phyloP scores from a whole-genome alignment of 1,140 invertebrate species.

The Glossosoma conforme region DNA sequence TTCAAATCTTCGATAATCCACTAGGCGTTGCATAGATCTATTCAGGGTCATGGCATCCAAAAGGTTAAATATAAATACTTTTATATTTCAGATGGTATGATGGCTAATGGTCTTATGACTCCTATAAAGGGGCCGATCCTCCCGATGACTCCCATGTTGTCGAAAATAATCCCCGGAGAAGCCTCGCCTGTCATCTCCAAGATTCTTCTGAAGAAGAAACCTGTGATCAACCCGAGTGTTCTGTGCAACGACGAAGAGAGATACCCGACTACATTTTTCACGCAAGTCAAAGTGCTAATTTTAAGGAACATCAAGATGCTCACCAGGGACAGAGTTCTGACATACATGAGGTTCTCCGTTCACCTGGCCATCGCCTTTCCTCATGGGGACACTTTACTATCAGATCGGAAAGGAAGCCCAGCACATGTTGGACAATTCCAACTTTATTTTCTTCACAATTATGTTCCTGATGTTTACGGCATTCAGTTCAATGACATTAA shows the following conservation, averaged over 20 bases:
- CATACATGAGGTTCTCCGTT: constrained; percentile 68
- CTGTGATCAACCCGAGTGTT: constrained; percentile 32
- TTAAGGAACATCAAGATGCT: constrained; percentile 57
- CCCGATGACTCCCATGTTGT: constrained; percentile 26
- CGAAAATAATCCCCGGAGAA: not conserved
- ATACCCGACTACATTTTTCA: constrained; percentile 60
- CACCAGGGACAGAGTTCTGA: constrained; percentile 59
- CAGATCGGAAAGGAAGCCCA: constrained; percentile 74
- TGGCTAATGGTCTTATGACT: constrained; percentile 37
- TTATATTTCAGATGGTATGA: constrained; percentile 36
- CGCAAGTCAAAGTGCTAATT: constrained; percentile 61
- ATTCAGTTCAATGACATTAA: constrained; percentile 79
- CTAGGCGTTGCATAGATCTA: too few relatives aligned
- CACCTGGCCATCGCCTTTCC: constrained; percentile 70
- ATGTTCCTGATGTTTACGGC: constrained; percentile 86
- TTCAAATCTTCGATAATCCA: too few relatives aligned
- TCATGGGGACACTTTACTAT: constrained; percentile 76
- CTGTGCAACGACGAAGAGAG: constrained; percentile 37
- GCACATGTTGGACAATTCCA: constrained; percentile 69
- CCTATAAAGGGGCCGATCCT: constrained; percentile 44
- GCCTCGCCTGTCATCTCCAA: constrained; percentile 3
- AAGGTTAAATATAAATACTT: constrained; percentile 3
- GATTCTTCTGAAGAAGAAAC: constrained; percentile 12
- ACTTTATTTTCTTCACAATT: constrained; percentile 74
- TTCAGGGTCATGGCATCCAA: too few relatives aligned